Evolutionary conservation across 2,888 invertebrate genomes (phyloP).

Genomic region (Lepidochitona cinerea): DNA sequence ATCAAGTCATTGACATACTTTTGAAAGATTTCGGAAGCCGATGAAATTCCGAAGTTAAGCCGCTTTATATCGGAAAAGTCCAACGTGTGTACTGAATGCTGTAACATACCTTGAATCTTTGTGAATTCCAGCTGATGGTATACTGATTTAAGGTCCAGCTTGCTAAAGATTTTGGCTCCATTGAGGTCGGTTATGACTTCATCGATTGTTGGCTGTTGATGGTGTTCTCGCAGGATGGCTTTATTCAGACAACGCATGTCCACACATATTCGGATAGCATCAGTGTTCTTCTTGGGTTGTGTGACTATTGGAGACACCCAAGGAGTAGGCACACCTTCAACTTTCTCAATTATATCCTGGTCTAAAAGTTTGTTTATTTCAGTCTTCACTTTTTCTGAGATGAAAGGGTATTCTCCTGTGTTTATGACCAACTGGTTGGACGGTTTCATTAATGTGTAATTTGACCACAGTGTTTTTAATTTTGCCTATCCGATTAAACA

Average conservation of each 20-base stretch:
- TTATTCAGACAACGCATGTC: conserved; percentile 39
- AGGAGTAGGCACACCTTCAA: conserved; percentile 33
- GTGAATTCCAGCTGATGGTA: conserved; percentile 44
- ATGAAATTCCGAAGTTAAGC: conserved; percentile 35
- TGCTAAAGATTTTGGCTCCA: conserved; percentile 36
- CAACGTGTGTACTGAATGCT: conserved; percentile 36
- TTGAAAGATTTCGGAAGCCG: conserved; percentile 37
- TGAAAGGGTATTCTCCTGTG: conserved; percentile 36
- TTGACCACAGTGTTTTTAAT: conserved; percentile 19
- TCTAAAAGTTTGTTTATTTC: conserved; percentile 32
- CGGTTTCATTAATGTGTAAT: conserved; percentile 30
- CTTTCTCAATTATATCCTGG: conserved; percentile 36
- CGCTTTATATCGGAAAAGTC: conserved; percentile 34
- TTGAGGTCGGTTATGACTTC: conserved; percentile 41
- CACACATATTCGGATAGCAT: conserved; percentile 21
- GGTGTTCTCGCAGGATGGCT: conserved; percentile 36
- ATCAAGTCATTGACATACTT: conserved; percentile 24
- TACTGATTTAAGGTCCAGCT: conserved; percentile 33
- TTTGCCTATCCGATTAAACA: conserved; percentile 30
- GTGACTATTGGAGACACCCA: conserved; percentile 38
- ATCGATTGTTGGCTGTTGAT: conserved; percentile 37
- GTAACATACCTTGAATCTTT: conserved; percentile 34
- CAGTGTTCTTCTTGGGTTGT: conserved; percentile 21
- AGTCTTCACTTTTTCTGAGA: conserved; percentile 27
- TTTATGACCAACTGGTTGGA: conserved; percentile 28